These are phyloP conservation scores for Pimephales promelas DNA, from an alignment of 2,113 vertebrate species.

Conservation along the genomic window DNA sequence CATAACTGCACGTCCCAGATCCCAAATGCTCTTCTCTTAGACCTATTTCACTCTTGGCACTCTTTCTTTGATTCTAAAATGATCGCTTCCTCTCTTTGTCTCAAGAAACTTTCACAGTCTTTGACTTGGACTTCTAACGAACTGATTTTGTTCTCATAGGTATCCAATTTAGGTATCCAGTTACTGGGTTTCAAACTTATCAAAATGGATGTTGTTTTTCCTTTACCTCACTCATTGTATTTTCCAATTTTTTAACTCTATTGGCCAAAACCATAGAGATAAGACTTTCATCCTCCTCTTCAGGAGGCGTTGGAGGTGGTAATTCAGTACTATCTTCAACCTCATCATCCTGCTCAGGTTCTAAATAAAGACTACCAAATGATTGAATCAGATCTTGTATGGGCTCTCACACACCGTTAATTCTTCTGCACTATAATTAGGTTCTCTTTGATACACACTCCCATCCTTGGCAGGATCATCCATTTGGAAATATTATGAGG, in stretches of 20 bases:
- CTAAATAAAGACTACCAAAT: background rate
- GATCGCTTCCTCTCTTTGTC: background rate
- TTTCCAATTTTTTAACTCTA: background rate
- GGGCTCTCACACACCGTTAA: too few species aligned
- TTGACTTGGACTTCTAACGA: background rate
- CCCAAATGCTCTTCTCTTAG: too few species aligned
- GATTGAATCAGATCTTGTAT: background rate
- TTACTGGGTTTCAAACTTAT: background rate
- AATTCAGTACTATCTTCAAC: background rate
- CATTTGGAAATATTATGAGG: too few species aligned
- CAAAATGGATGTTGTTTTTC: background rate
- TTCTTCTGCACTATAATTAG: too few species aligned
- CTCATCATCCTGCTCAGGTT: background rate
- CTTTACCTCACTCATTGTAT: background rate
- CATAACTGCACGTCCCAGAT: too few species aligned
- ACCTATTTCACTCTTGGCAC: background rate
- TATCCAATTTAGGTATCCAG: background rate
- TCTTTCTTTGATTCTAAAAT: background rate
- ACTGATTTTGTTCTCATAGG: background rate
- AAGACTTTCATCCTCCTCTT: background rate
- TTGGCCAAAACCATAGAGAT: background rate
- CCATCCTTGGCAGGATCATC: too few species aligned
- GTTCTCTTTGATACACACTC: too few species aligned
- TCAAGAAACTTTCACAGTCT: background rate
- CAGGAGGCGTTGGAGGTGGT: background rate